These are phyloP conservation scores for Drosophila pseudotakahashii DNA, from an alignment of 2,888 invertebrate genomes.

Conservation along the genomic window DNA sequence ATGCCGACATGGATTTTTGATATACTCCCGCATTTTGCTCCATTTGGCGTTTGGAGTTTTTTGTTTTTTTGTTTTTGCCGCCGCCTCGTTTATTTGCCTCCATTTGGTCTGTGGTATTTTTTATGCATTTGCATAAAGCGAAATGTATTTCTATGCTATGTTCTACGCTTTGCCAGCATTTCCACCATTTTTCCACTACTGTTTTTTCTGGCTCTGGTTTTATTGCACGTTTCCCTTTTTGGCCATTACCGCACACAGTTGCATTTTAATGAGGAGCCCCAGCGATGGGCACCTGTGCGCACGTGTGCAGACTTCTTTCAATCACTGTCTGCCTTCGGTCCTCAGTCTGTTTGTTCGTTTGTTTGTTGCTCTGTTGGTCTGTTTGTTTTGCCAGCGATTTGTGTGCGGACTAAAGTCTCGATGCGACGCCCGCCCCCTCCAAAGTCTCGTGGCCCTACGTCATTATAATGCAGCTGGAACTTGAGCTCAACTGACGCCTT, in stretches of 20 bases:
- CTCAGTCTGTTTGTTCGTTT: conserved; percentile 31
- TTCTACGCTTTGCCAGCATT: conserved; percentile 13
- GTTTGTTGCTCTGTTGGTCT: conserved; percentile 29
- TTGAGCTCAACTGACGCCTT: conserved; percentile 28
- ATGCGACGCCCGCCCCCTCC: conserved; percentile 29
- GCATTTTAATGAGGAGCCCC: conserved; percentile 76
- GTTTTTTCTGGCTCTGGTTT: conserved; percentile 45
- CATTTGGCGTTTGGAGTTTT: conserved; percentile 21
- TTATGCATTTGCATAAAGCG: conserved; percentile 74
- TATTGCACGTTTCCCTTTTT: conserved; percentile 72
- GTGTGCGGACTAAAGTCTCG: conserved; percentile 65
- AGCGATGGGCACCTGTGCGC: conserved; percentile 49
- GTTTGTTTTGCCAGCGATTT: conserved; percentile 70
- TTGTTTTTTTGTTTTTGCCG: conserved; percentile 30
- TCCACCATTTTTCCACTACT: conserved; percentile 7
- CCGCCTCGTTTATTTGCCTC: conserved; percentile 39
- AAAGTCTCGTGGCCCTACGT: conserved; percentile 23
- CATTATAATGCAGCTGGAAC: conserved; percentile 63
- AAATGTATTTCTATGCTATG: conserved; percentile 61
- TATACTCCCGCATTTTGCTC: conserved; percentile 40
- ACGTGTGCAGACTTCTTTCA: conserved; percentile 73
- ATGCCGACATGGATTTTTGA: conserved; percentile 39
- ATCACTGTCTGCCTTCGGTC: conserved; percentile 51
- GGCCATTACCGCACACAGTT: conserved; percentile 68
- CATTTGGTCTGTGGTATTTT: conserved; percentile 44